These are phyloP conservation scores for Turritopsis dohrnii DNA, from an alignment of 30 jellyfish, hydroid and myxozoan genomes.

Conservation along the genomic window DNA sequence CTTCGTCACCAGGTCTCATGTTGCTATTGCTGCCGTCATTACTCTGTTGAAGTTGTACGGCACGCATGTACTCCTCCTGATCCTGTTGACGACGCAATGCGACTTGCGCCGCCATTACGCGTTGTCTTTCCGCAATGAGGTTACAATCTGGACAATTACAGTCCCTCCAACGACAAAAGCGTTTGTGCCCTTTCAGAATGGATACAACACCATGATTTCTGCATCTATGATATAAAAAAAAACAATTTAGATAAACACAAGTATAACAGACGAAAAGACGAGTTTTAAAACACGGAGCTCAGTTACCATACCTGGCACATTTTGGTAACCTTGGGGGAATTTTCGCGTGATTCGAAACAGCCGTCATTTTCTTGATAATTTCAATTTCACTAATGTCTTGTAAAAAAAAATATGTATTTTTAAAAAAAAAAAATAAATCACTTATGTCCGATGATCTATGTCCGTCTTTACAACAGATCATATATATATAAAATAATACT, in stretches of 20 bases:
- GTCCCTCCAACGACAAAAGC: constrained; percentile 98
- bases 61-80: constrained; percentile 89
- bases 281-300: no score
- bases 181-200: constrained; percentile 90
- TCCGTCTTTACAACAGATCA: neutral
- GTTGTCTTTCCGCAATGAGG: constrained; percentile 97
- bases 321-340: constrained; percentile 97
- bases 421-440: neutral
- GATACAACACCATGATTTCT: constrained; percentile 98
- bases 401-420: no score
- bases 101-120: constrained; percentile 99
- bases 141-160: constrained; percentile 97
- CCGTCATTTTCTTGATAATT: constrained; percentile 27
- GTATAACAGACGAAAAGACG: no score
- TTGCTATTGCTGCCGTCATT: constrained; percentile 25
- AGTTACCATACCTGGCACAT: constrained; percentile 55
- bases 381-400: neutral
- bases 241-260: neutral
- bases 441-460: neutral
- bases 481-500: neutral
- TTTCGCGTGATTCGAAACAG: constrained; percentile 63
- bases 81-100: constrained; percentile 98
- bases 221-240: constrained; percentile 51
- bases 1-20: neutral
- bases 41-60: constrained; percentile 83